Evolutionary conservation across 2,113 vertebrate species (phyloP), one percentile per base, ranked within the genome.

Genomic region (Fukomys damarensis): DNA sequence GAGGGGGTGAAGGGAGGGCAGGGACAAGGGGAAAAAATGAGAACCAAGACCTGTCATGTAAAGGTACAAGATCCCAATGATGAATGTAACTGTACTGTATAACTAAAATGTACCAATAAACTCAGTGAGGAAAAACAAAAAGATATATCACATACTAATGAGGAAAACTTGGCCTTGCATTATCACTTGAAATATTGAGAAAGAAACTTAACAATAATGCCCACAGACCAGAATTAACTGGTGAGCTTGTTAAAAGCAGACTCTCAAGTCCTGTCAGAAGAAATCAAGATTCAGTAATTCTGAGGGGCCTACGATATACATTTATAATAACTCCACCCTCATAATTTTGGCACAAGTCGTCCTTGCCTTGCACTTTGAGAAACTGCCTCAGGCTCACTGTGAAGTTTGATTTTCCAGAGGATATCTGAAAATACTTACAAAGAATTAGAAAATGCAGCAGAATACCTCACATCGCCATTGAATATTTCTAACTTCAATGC

Each of bases 331-430:
- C 5, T 4, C 43, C 38, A 11, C 76, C 12, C 16, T 19, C 2
- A 20, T 13, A n/a, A 54, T 74, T 90, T 85, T 66, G 35, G 65
- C 72, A 24, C n/a, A 58, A 20, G 30, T 24, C 28, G 41, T 54
- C 59, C 63, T 95, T 94, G 68, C 63, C 8, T 38, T 70, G 35
- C 49, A 81, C 76, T 76, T 74, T 41, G 74, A 95, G 63, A 90
- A 87, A 58, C 14, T 58, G 65, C 92, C 72, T 86, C 65, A 86
- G 80, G 80, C 63, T 89, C 72, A 66, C 24, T 74, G 30, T 41
- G 83, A 90, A 76, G 52, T 87, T 89, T 85, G 59, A 61, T 84
- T 95, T 95, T 66, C 87, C 63, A 81, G 7, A 76, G 59, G 59
- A 30, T 65, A 41, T 90, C 38, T 92, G 56, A 46, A 96, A 95